Conservation (phyloP, 2,113 vertebrate genomes). For the Pedetes capensis region DNA sequence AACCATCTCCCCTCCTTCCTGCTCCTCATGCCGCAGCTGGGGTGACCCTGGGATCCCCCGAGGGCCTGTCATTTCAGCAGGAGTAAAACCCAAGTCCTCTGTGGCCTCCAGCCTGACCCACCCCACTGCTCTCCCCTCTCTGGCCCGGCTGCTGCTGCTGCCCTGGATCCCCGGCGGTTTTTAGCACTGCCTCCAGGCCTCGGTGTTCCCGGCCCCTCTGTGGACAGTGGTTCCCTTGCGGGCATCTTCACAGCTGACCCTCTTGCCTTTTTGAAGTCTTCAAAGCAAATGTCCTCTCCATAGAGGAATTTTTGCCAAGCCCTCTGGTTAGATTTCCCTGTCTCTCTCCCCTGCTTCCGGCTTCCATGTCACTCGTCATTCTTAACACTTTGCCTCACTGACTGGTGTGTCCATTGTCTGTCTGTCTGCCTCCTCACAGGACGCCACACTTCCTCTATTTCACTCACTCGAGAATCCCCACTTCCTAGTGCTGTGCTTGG, state of each 20-base stretch:
- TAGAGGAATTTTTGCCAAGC: neutral
- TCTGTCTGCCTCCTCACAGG: neutral
- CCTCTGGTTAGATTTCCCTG: neutral
- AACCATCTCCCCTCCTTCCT: fast-evolving
- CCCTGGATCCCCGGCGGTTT: neutral
- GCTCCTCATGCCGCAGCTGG: neutral
- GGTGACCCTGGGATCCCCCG: no score
- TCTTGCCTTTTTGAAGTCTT: neutral
- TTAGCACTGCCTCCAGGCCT: neutral
- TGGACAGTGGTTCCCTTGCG: fast-evolving
- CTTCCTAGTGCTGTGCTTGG: neutral
- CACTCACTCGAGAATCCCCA: neutral
- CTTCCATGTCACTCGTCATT: neutral
- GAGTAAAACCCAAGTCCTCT: no score
- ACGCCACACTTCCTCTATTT: neutral
- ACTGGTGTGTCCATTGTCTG: fast-evolving
- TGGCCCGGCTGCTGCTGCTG: fast-evolving
- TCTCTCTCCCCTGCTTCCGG: neutral
- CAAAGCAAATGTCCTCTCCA: no score
- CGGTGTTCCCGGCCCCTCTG: neutral
- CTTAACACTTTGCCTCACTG: fast-evolving
- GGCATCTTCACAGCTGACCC: neutral
- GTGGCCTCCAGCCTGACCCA: neutral
- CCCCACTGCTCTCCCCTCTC: neutral
- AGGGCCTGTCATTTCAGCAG: neutral